Conservation (phyloP, 2,888 invertebrate genomes). For the Parascotia fuliginaria region DNA sequence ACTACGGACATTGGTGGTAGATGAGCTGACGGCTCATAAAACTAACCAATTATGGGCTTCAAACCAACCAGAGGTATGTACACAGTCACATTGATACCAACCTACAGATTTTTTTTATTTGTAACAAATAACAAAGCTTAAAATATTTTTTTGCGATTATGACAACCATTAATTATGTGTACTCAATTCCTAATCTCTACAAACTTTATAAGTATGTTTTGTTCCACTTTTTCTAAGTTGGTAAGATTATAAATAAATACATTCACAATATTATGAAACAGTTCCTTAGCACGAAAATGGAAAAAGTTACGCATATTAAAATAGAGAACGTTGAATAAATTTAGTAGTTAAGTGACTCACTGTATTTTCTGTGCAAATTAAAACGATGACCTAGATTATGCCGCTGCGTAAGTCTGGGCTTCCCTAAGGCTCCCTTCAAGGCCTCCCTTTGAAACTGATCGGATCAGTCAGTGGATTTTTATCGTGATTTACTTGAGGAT, state of each 20-base stretch:
- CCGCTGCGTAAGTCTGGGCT: conserved; percentile 69
- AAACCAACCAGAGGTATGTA: too few species aligned
- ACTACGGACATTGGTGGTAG: too few species aligned
- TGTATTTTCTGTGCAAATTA: conserved; percentile 55
- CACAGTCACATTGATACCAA: too few species aligned
- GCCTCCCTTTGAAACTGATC: conserved; percentile 49
- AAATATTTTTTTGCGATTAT: too few species aligned
- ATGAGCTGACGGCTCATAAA: too few species aligned
- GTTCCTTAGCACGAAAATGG: background rate
- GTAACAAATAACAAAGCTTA: too few species aligned
- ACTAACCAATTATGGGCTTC: too few species aligned
- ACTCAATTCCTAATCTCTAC: background rate
- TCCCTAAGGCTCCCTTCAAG: conserved; percentile 75
- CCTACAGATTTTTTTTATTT: too few species aligned
- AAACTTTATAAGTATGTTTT: background rate
- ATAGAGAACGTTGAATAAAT: conserved; percentile 5
- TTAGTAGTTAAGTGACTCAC: conserved; percentile 41
- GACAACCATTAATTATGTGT: background rate
- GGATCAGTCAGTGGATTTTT: conserved; percentile 26
- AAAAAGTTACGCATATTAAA: background rate
- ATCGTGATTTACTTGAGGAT: conserved; percentile 20
- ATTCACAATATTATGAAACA: background rate
- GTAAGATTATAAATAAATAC: background rate
- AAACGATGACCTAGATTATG: conserved; percentile 72
- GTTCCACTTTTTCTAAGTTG: background rate